phyloP scores from a whole-genome alignment of 2,113 vertebrate species.

The Bubo scandiacus region DNA sequence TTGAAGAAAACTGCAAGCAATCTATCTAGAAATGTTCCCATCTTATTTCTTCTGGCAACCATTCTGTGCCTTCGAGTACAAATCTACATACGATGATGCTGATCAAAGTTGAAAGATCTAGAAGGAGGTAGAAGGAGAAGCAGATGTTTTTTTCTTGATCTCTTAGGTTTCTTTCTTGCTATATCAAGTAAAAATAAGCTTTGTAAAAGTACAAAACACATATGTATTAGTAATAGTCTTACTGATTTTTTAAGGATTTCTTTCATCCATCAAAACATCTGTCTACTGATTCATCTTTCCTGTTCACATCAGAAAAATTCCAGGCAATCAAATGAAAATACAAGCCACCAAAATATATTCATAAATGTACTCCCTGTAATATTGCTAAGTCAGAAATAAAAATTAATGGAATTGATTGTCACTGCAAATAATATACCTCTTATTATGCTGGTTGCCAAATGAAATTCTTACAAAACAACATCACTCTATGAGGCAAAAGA shows the following conservation, averaged over 20 bases:
- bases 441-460: neutral
- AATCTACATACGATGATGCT: neutral
- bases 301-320: neutral
- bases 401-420: neutral
- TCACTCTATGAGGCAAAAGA: neutral
- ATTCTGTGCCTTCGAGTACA: neutral
- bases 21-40: neutral
- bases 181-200: neutral
- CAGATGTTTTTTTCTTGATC: neutral
- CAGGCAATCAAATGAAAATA: neutral
- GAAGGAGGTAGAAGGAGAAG: neutral
- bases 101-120: neutral
- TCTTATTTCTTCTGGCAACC: neutral
- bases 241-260: neutral
- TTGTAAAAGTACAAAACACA: neutral
- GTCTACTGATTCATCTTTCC: neutral
- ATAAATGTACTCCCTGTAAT: neutral
- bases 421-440: neutral
- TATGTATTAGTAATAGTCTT: neutral
- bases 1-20: neutral
- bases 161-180: neutral
- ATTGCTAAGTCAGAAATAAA: neutral
- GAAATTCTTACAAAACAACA: neutral
- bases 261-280: neutral
- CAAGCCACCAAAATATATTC: neutral